Percentiles rank a stretch among this genome's conserved stretches.
Evolutionary conservation across 2,113 vertebrate species (phyloP).

Genomic region (Leptocoma aspasia): DNA sequence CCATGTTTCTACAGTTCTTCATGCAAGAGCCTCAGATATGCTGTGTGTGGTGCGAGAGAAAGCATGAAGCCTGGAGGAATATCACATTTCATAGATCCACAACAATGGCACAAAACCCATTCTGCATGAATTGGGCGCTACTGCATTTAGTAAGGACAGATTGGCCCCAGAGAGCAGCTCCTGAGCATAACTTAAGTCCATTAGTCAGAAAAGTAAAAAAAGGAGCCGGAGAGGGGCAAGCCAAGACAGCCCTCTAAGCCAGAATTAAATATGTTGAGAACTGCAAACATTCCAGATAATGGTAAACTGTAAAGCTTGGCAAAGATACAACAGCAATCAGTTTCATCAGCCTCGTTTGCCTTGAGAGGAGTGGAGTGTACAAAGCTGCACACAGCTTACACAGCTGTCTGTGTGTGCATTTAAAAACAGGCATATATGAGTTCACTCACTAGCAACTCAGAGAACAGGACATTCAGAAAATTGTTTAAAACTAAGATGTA

Average conservation of each 20-base stretch:
- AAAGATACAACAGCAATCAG: background rate
- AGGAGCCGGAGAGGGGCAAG: fast-evolving
- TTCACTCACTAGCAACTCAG: background rate
- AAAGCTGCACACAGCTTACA: background rate
- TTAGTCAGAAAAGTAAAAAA: background rate
- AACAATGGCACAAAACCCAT: background rate
- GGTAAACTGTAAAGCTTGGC: background rate
- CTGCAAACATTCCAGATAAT: background rate
- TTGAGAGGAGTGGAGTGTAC: background rate
- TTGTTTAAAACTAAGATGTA: background rate
- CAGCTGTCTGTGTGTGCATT: no score
- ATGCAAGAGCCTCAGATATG: background rate
- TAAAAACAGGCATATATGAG: background rate
- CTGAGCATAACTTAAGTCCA: background rate
- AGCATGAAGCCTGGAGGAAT: background rate
- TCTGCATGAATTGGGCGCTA: background rate
- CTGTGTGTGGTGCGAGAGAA: background rate
- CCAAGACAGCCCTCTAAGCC: background rate
- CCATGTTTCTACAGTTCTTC: background rate
- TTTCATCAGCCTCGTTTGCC: background rate
- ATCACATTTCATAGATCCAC: background rate
- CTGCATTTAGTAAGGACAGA: background rate
- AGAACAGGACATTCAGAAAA: background rate
- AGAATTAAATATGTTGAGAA: background rate
- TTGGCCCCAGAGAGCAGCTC: background rate